These are phyloP conservation scores for Mormyrus proboscirostris DNA, from an alignment of 2,797 vertebrate genomes.

Conservation along the genomic window DNA sequence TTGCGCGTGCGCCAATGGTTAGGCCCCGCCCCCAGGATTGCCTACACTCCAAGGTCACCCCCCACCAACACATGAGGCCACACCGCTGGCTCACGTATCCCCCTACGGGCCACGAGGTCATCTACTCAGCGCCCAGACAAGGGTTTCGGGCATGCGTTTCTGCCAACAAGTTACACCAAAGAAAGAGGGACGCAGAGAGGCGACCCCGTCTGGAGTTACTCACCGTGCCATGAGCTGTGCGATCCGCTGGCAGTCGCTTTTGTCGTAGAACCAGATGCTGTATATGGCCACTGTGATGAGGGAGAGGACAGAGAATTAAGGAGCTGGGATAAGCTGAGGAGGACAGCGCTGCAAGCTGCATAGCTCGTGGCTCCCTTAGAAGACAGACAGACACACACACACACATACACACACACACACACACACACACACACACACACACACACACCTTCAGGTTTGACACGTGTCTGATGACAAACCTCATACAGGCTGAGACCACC, in stretches of 20 bases:
- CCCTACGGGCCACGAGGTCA: neutral
- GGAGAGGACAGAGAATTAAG: neutral
- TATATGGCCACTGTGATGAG: constrained; percentile 84
- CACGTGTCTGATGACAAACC: neutral
- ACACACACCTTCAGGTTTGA: neutral
- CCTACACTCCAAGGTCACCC: neutral
- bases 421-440: too few relatives aligned
- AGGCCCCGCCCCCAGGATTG: neutral
- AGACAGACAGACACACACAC: neutral
- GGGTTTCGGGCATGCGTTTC: neutral
- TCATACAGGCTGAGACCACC: neutral
- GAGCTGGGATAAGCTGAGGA: constrained; percentile 5
- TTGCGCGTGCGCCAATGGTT: neutral
- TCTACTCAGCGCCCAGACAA: neutral
- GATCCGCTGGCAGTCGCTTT: constrained; percentile 92
- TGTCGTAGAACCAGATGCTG: constrained; percentile 99
- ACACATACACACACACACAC: neutral
- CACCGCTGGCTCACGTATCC: neutral
- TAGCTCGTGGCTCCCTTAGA: neutral
- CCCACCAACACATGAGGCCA: neutral
- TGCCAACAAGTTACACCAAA: neutral
- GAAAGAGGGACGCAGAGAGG: neutral
- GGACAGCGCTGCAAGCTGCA: neutral
- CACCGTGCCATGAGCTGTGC: constrained; percentile 94
- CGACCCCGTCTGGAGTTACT: constrained; percentile 49